Percentiles rank a stretch among this genome's conserved stretches.
Conservation (phyloP, 1,140 invertebrate species). For the Scylla paramamosain region DNA sequence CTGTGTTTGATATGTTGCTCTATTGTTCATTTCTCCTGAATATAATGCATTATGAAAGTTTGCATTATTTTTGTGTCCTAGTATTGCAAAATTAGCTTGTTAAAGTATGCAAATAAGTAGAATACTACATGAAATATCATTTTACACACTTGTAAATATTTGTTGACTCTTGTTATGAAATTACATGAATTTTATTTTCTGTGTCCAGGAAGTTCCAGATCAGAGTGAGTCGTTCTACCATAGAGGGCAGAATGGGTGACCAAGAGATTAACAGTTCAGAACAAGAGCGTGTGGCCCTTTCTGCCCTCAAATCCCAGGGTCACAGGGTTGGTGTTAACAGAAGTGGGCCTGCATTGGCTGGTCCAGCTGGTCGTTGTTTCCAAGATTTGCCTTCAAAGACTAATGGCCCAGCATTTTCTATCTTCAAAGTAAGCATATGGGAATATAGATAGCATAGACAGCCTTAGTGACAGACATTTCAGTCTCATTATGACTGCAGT, state of each 20-base stretch:
- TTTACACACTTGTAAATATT: too few species aligned
- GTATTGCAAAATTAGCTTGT: too few species aligned
- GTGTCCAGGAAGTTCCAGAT: slow-evolving; percentile 64
- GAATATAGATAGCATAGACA: neutral
- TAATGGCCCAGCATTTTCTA: slow-evolving; percentile 55
- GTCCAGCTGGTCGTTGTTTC: slow-evolving; percentile 51
- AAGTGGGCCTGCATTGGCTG: slow-evolving; percentile 50
- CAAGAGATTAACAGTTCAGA: slow-evolving; percentile 42
- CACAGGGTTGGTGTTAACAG: slow-evolving; percentile 33
- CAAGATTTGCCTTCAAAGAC: slow-evolving; percentile 24
- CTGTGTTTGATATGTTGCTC: neutral
- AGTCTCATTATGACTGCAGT: too few species aligned
- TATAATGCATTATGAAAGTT: neutral
- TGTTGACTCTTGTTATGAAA: neutral
- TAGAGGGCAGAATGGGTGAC: slow-evolving; percentile 50
- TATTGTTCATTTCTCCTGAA: neutral
- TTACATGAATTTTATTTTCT: neutral
- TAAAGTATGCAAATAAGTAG: neutral
- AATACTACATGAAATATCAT: neutral
- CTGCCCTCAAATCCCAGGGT: slow-evolving; percentile 56
- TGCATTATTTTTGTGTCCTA: too few species aligned
- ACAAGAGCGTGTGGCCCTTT: slow-evolving; percentile 44
- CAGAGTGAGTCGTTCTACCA: slow-evolving; percentile 45
- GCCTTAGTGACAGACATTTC: too few species aligned
- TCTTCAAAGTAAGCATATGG: slow-evolving; percentile 48